Conservation (phyloP, 2,113 vertebrate species). For the Gallinago media region DNA sequence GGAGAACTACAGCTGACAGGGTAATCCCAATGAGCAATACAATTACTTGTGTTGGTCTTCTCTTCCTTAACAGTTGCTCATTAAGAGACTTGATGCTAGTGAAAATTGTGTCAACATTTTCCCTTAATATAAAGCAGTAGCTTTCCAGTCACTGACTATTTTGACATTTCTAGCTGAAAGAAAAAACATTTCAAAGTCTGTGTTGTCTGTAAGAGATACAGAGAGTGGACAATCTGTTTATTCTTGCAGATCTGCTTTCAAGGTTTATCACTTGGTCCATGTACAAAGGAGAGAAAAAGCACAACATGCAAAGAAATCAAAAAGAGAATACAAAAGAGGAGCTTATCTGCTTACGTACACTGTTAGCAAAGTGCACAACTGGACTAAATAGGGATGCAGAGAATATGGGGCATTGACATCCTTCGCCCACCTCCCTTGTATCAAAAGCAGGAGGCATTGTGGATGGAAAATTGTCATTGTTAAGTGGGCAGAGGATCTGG, state of each 20-base stretch:
- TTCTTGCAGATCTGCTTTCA: not conserved
- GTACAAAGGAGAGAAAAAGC: rapidly evolving
- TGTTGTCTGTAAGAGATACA: not conserved
- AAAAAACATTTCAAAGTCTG: constrained; percentile 21
- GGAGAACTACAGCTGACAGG: not conserved
- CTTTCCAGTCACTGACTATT: not conserved
- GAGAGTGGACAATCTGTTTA: not conserved
- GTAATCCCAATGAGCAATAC: not conserved
- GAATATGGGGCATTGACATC: not conserved
- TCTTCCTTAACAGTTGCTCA: constrained; percentile 2
- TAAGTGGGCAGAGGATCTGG: not conserved
- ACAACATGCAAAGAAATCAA: not conserved
- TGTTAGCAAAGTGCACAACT: not conserved
- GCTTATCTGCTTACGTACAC: rapidly evolving
- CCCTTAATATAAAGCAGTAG: not conserved
- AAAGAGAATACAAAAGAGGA: not conserved
- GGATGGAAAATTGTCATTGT: not conserved
- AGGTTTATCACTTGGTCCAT: not conserved
- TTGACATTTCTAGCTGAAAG: constrained; percentile 1
- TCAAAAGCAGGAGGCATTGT: not conserved
- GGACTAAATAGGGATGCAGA: not conserved
- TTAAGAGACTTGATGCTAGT: not conserved
- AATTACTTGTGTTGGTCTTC: not conserved
- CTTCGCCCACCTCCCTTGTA: not conserved
- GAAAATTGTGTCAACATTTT: not conserved